Evolutionary conservation across 2,888 invertebrate genomes (phyloP).

Genomic region (Oligia fasciuncula): DNA sequence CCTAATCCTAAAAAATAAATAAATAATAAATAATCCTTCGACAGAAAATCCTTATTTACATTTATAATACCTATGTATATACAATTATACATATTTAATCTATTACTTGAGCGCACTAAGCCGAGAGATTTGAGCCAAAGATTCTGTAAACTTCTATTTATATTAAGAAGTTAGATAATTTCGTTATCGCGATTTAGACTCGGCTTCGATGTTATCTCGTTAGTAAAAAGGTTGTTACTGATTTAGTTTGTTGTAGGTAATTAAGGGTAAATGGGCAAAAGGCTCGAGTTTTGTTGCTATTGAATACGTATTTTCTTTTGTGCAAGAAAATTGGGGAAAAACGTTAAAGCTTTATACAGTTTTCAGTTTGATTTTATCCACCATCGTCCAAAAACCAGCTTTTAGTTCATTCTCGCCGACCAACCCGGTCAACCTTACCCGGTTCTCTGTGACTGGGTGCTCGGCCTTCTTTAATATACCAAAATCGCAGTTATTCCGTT

Average conservation of each 20-base stretch:
- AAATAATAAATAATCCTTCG: too few species aligned
- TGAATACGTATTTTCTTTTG: slow-evolving; percentile 43
- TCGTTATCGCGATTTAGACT: slow-evolving; percentile 57
- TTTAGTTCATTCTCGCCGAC: not conserved
- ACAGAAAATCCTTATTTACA: slow-evolving; percentile 30
- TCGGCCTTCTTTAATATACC: not conserved
- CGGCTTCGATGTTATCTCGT: slow-evolving; percentile 53
- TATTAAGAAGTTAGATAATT: slow-evolving; percentile 61
- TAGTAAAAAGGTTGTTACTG: slow-evolving; percentile 53
- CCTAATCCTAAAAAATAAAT: too few species aligned
- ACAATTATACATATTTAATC: slow-evolving; percentile 20
- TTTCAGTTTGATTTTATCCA: slow-evolving; percentile 15
- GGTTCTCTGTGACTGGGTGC: not conserved
- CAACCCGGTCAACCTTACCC: not conserved
- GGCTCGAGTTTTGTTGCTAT: slow-evolving; percentile 29
- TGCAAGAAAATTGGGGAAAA: slow-evolving; percentile 21
- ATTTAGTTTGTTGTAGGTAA: slow-evolving; percentile 54
- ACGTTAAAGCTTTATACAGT: slow-evolving; percentile 9
- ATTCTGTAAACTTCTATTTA: slow-evolving; percentile 57
- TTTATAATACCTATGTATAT: slow-evolving; percentile 11
- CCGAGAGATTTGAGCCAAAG: slow-evolving; percentile 25
- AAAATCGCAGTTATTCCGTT: too few species aligned
- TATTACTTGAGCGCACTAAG: slow-evolving; percentile 22
- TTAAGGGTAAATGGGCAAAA: slow-evolving; percentile 39
- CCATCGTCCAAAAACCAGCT: not conserved